Base-by-base conservation (phyloP, 2,888 invertebrate genomes). In the Eutolmus rufibarbis region DNA sequence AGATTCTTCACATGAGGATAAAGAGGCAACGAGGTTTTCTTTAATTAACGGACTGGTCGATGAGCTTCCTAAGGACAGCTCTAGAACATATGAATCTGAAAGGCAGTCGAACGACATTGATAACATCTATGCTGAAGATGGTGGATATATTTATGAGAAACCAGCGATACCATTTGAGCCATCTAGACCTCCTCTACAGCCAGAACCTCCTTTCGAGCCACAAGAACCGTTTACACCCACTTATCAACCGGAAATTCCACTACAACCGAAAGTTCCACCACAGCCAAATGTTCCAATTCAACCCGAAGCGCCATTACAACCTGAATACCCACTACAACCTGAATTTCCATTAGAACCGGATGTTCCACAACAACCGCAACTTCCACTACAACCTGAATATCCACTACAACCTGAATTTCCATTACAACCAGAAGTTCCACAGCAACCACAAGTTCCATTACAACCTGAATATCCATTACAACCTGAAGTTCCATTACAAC, bases 71-170 rank as follows among this genome's bases (percentile, higher is more conserved):
- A 34, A 77, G 8, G 56, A 23, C 16, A 37, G 19, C 14, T 40
- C 66, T 12, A 37, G 19, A 14, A 40, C 34, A 37, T 28, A 66
- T 28, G 66, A 66, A 31, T 9, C 14, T n/a, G 19, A 84, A 2
- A 5, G 14, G 7, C 37, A 77, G 23, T n/a, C 19, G 1, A 86
- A 86, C 40, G 77, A 77, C 7, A 86, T 86, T 31, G 77, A 76
- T 7, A 51, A 31, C 3, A 51, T 31, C 37, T 86, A 76, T 19
- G 46, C 37, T 19, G 37, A 2, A n/a, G 19, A 56, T 14, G 86
- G 86, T 19, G 86, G 86, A 77, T 86, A 86, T 43, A 16, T 77
- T 19, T 86, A 86, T 37, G 77, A 86, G 0, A 86, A 37, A 56
- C 66, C 66, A 28, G 8, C 23, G 7, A 19, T 66, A 23, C 66